Evolutionary conservation across 2,888 invertebrate genomes (phyloP), one percentile per base, ranked within the genome.

Genomic region (Thera obeliscata): DNA sequence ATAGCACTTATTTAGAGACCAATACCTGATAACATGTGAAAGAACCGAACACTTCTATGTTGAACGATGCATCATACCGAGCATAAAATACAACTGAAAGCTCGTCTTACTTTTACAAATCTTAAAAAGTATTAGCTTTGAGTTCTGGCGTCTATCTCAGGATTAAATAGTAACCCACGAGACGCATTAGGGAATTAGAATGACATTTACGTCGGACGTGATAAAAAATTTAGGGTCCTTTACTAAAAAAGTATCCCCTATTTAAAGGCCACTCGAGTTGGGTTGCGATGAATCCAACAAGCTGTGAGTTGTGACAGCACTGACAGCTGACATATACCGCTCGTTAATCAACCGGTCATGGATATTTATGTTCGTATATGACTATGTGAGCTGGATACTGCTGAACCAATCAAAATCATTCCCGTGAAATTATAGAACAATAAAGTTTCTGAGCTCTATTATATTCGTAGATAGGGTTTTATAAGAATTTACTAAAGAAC

Each of bases 261-360:
- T 89, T 88, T 88, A 86, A 46, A 85, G 86, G 87, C 80, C 86
- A 84, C 84, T 84, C 76, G 77, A 81, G 79, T 78, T 83, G 84
- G 87, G 87, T 84, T 84, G 85, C 77, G 87, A 90, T 87, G 89
- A 84, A 90, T 90, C 85, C 89, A 88, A 90, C 91, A 89, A 91
- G 90, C 87, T 85, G 82, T 84, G 83, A 88, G 90, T 91, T 92
- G 93, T 92, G 92, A 91, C 91, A 90, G 87, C 83, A 87, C 82
- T 83, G 92, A 91, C 92, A 88, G 89, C 85, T 91, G 93, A 93
- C 90, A 90, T 90, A 93, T 92, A 86, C 87, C 81, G 80, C 83
- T 86, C 91, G 90, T 93, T 92, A 90, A 91, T 93, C 91, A 90
- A 82, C 77, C 78, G 82, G 85, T 84, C 87, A 86, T 85, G 84